Base-by-base conservation (phyloP, 2,888 invertebrate genomes). In the Eupithecia insigniata region DNA sequence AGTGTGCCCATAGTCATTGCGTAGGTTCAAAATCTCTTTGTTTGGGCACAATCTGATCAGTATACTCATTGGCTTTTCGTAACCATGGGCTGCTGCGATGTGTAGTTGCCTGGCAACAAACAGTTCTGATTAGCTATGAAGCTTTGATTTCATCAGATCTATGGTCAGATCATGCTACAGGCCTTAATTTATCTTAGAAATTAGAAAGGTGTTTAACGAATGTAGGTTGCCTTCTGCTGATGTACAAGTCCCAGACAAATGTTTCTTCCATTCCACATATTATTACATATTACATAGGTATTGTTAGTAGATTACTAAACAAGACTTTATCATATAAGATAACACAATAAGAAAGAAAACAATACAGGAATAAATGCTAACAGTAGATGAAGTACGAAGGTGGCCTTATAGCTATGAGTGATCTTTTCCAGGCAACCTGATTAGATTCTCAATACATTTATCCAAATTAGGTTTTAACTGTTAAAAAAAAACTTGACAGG, bases 1-100 rank as follows among this genome's bases (percentile, higher is more conserved):
- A 1, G 98, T 97, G 83, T 97, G 96, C 8, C 96, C 96, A 71
- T 96, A 95, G 90, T 98, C 96, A 90, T 99, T 99, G 68, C 96
- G 95, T 51, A 97, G 96, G 88, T 98, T 97, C 61, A 99, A 92
- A 74, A 97, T 95, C 66, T 96, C 95, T 69, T 96, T 96, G 90
- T 97, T 96, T 46, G 98, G 97, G 74, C 97, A 97, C 86, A 97
- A 94, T 76, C 96, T 95, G 82, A 98, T 97, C 66, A 98, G 95
- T 67, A 96, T 96, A 79, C 96, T 94, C 0, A 97, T 96, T 75
- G 96, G 96, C 83, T 97, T 96, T 75, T 95, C 93, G 84, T 96
- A 96, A 64, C 97, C 96, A 78, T 97, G 96, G 69, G 97, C 95
- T 81, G 98, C 97, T 43, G 98, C 97, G 82, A 97, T 95, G 93